Conservation (phyloP, 2,888 invertebrate genomes). For the Microctonus brassicae region DNA sequence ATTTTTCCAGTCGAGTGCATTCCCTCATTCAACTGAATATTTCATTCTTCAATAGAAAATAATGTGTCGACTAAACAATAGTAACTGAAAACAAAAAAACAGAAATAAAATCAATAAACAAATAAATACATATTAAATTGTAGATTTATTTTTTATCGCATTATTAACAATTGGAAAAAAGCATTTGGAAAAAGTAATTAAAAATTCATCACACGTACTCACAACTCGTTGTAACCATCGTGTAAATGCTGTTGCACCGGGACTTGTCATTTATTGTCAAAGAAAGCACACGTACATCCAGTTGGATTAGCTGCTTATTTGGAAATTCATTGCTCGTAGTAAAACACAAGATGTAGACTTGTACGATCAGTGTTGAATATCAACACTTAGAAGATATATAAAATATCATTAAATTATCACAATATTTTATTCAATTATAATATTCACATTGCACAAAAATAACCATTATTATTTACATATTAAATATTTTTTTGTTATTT, state of each 20-base stretch:
- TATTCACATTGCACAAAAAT: not conserved
- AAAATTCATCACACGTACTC: slow-evolving; percentile 36
- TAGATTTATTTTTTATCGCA: not conserved
- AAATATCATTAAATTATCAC: slow-evolving; percentile 8
- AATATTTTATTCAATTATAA: not conserved
- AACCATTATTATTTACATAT: not conserved
- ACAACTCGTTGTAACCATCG: slow-evolving; percentile 37
- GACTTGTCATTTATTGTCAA: slow-evolving; percentile 15
- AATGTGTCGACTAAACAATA: too few species aligned
- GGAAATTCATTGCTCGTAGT: slow-evolving; percentile 29
- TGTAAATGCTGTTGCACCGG: slow-evolving; percentile 41
- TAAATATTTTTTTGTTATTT: not conserved
- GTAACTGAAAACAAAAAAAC: not conserved
- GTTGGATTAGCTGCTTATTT: slow-evolving; percentile 26
- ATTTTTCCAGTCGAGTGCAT: slow-evolving; percentile 40
- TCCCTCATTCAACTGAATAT: not conserved
- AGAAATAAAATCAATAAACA: not conserved
- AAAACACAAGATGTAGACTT: slow-evolving; percentile 30
- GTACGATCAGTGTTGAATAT: slow-evolving; percentile 13
- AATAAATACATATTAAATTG: not conserved
- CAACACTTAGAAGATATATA: slow-evolving; percentile 22
- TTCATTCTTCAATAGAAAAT: too few species aligned
- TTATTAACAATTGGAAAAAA: not conserved
- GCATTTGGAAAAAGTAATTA: slow-evolving; percentile 14
- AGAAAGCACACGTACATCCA: slow-evolving; percentile 32